A percentile compares a stretch with the other conserved stretches of the same genome.
Evolutionary conservation across 1,140 invertebrate species (phyloP).

Genomic region (Temnothorax nylanderi): DNA sequence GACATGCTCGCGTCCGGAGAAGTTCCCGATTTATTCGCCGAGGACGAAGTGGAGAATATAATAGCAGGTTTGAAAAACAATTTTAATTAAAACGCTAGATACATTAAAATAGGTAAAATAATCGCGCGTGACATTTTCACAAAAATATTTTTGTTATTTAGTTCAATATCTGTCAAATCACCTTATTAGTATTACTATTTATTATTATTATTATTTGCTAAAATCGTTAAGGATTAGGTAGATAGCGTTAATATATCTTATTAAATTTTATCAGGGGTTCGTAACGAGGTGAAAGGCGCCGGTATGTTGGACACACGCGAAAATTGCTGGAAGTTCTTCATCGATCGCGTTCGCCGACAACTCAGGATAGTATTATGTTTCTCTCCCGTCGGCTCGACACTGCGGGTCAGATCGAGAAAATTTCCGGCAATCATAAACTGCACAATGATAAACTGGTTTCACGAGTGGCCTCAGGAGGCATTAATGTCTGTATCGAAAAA

Average conservation of each 20-base stretch:
- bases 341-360: conserved; percentile 96
- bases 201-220: not conserved
- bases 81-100: not conserved
- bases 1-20: conserved; percentile 98
- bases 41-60: conserved; percentile 98
- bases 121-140: not conserved
- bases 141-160: not conserved
- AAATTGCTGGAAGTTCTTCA: conserved; percentile 99
- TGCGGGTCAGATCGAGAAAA: conserved; percentile 95
- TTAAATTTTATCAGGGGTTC: conserved; percentile 77
- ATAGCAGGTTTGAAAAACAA: conserved; percentile 90
- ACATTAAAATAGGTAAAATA: not conserved
- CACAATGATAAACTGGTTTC: conserved; percentile 98
- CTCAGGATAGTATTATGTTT: conserved; percentile 97
- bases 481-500: conserved; percentile 96
- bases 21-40: conserved; percentile 97
- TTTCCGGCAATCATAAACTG: conserved; percentile 98
- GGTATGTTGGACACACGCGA: conserved; percentile 95
- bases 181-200: not conserved
- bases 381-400: conserved; percentile 96
- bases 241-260: not conserved
- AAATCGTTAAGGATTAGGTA: not conserved
- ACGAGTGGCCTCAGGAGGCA: conserved; percentile 99
- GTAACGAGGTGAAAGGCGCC: conserved; percentile 91
- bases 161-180: not conserved